These are phyloP conservation scores for Yasuhikotakia modesta DNA, from an alignment of 2,797 vertebrate species.

Conservation along the genomic window DNA sequence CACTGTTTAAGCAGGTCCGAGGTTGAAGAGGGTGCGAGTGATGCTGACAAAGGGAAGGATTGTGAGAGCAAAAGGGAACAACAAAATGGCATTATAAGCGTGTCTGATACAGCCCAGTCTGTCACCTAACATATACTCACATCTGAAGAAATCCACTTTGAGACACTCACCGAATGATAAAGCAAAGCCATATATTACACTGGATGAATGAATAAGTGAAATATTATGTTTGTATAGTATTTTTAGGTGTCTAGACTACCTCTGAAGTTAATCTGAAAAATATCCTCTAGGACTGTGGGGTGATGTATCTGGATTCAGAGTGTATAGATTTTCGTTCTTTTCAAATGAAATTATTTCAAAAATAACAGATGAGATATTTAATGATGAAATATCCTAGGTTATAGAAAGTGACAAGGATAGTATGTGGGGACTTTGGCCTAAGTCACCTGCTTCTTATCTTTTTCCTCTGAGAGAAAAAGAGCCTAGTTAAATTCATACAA, in stretches of 20 bases:
- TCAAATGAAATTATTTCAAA: too few species aligned
- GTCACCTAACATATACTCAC: background rate
- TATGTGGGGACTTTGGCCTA: background rate
- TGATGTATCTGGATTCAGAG: background rate
- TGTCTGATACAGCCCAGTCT: background rate
- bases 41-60: conserved; percentile 23
- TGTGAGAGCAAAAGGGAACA: conserved; percentile 12
- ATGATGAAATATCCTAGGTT: background rate
- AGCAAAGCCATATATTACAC: background rate
- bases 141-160: background rate
- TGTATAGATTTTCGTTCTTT: too few species aligned
- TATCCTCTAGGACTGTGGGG: background rate
- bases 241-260: conserved; percentile 10
- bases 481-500: too few species aligned
- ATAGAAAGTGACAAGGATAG: background rate
- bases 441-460: background rate
- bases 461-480: too few species aligned
- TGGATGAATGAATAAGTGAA: background rate
- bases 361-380: too few species aligned
- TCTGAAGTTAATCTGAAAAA: background rate
- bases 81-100: background rate
- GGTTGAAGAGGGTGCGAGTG: background rate
- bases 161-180: background rate
- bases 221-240: conserved; percentile 24
- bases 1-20: background rate